Evolutionary conservation across 2,888 invertebrate species (phyloP), one percentile per base, ranked within the genome.

Genomic region (Ormyrus pomaceus): DNA sequence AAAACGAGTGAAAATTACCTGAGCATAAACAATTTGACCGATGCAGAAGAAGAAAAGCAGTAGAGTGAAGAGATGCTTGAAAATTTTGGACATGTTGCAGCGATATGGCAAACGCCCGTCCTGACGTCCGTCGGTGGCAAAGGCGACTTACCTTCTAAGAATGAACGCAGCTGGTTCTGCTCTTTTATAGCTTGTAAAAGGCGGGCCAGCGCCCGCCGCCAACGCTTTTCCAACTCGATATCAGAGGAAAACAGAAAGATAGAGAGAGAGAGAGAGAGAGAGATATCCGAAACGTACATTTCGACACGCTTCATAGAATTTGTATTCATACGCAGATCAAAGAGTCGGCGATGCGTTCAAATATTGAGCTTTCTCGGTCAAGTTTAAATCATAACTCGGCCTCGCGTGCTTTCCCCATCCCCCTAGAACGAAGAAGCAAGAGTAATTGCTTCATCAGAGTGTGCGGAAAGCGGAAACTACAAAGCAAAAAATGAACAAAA

Each of bases 311-410:
- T 48, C 51, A 48, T n/a, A 8, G 45, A 48, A 58, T 10, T 64
- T 7, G 58, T 19, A 71, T 69, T 61, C 76, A 55, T 48, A 61
- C 55, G 48, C 19, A n/a, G 65, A 77, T 73, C 73, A 78, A 78
- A 78, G 73, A 53, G 51, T 73, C 68, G 45, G 13, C 55, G 68
- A 73, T 68, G 74, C 62, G 69, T 8, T 62, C 78, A 80, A 72
- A 79, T 80, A 75, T 80, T 80, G 71, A 78, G 59, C 75, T 80
- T 51, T 45, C 51, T 71, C 62, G 72, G 11, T 74, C 51, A 69
- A 79, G 61, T 78, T 78, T 73, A 78, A 78, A 72, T 73, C 53
- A 70, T 77, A 53, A 13, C 55, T 50, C 13, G n/a, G 58, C 64
- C 48, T 53, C 34, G 34, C 34, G 34, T 50, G 13, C 50, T 50